Percentiles rank a stretch among this genome's conserved stretches.
These are phyloP conservation scores for Lepilemur ruficaudatus DNA, from an alignment of 2,797 vertebrate genomes.

Conservation along the genomic window DNA sequence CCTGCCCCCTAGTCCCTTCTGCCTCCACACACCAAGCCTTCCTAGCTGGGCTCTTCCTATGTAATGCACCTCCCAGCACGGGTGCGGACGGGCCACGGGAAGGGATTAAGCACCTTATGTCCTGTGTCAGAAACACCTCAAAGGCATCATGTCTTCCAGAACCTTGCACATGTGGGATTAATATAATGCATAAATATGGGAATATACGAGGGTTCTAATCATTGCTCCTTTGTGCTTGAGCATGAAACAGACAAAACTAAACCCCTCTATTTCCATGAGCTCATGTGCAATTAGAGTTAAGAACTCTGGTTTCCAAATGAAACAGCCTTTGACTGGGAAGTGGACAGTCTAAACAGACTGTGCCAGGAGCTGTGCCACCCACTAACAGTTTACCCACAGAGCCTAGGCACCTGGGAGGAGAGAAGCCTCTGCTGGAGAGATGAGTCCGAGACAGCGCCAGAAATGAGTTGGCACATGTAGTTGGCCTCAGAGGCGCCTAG, in stretches of 20 bases:
- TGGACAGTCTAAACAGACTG: neutral
- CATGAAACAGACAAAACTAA: neutral
- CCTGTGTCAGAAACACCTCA: neutral
- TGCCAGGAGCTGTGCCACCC: neutral
- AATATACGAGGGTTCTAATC: neutral
- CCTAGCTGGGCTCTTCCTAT: neutral
- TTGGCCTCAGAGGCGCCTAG: neutral
- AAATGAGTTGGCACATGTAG: neutral
- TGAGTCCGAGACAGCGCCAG: rapidly evolving
- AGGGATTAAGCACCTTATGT: rapidly evolving
- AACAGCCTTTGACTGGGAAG: neutral
- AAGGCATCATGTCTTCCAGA: neutral
- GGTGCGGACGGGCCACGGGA: rapidly evolving
- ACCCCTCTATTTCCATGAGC: neutral
- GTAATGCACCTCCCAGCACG: neutral
- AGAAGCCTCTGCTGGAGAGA: neutral
- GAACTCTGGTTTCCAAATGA: neutral
- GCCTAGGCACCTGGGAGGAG: neutral
- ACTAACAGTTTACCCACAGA: neutral
- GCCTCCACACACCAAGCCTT: neutral
- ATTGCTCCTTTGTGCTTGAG: neutral
- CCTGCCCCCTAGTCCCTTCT: neutral
- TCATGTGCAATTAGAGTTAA: neutral
- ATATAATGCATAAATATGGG: neutral
- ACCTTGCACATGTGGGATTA: neutral